A percentile compares a stretch with the other conserved stretches of the same genome.
Evolutionary conservation across 2,888 invertebrate genomes (phyloP).

Genomic region (Mimachlamys varia): DNA sequence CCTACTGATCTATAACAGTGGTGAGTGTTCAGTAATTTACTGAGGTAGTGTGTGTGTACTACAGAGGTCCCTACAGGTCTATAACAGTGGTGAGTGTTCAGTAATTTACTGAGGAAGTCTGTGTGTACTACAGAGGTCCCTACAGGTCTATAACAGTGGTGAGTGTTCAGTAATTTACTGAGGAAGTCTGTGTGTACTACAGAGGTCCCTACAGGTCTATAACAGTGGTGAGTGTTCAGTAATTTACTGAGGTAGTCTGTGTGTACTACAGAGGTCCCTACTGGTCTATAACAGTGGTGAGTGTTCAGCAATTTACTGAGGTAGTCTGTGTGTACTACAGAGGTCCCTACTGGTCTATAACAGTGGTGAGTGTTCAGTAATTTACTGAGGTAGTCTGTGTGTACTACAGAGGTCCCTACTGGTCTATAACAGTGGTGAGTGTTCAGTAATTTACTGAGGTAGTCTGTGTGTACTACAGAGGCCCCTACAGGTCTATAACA

Average conservation of each 20-base stretch:
- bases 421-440: too few relatives aligned
- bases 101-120: constrained; percentile 83
- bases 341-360: too few relatives aligned
- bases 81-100: constrained; percentile 85
- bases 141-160: constrained; percentile 92
- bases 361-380: too few relatives aligned
- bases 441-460: too few relatives aligned
- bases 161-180: constrained; percentile 52
- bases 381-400: too few relatives aligned
- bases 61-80: constrained; percentile 97
- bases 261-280: constrained; percentile 97
- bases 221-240: constrained; percentile 87
- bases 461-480: too few relatives aligned
- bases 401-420: too few relatives aligned
- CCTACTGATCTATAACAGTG: constrained; percentile 92
- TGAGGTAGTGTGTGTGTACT: too few relatives aligned
- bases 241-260: constrained; percentile 87
- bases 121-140: constrained; percentile 97
- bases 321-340: too few relatives aligned
- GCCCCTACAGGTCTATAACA: too few relatives aligned
- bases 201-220: constrained; percentile 99
- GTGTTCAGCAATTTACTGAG: too few relatives aligned
- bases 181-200: constrained; percentile 92
- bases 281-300: too few relatives aligned
- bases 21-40: constrained; percentile 65